phyloP scores from a whole-genome alignment of 1,140 invertebrate genomes.

The Megalonaias nervosa region DNA sequence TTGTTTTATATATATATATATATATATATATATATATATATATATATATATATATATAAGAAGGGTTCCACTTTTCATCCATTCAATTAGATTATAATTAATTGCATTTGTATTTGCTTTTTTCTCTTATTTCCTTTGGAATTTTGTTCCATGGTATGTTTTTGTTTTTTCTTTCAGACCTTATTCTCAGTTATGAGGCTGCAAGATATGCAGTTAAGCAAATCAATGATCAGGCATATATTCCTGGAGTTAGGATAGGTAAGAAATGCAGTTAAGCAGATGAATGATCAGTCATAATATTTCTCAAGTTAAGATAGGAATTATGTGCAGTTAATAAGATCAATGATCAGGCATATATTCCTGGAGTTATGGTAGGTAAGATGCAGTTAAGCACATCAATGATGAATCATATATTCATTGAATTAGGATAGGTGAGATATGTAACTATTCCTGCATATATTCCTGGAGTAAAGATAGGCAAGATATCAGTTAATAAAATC shows the following conservation, averaged over 20 bases:
- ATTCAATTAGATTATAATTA: not conserved
- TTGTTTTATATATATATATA: not conserved
- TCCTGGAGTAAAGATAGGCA: no score
- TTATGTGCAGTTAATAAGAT: constrained; percentile 69
- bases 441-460: not conserved
- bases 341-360: constrained; percentile 53
- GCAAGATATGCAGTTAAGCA: constrained; percentile 70
- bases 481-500: no score
- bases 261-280: constrained; percentile 7
- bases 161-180: constrained; percentile 43
- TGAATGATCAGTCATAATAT: not conserved
- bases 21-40: not conserved
- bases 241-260: constrained; percentile 50
- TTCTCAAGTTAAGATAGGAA: constrained; percentile 28
- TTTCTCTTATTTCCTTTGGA: not conserved
- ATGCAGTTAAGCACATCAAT: not conserved
- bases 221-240: constrained; percentile 59
- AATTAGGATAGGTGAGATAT: no score
- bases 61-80: not conserved
- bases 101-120: not conserved
- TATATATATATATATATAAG: not conserved
- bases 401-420: not conserved
- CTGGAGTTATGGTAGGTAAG: constrained; percentile 51
- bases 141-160: not conserved
- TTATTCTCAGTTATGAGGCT: constrained; percentile 68